phyloP scores from a whole-genome alignment of 2,113 vertebrate genomes.

The Craseonycteris thonglongyai region DNA sequence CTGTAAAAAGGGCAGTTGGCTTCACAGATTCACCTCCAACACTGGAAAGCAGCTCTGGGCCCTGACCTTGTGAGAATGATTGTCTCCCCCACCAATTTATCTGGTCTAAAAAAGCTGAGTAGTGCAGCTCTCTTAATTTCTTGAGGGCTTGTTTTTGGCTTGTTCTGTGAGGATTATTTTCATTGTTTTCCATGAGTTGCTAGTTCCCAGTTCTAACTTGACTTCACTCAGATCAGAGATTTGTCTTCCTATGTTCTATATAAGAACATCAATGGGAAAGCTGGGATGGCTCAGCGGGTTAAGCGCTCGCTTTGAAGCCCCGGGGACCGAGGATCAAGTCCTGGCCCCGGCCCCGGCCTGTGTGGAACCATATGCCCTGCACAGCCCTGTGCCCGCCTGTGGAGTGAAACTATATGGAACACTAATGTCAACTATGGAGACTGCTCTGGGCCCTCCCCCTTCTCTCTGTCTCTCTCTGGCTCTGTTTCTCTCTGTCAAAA shows the following conservation, averaged over 20 bases:
- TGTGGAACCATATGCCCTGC: too few relatives aligned
- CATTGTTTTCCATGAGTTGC: not conserved
- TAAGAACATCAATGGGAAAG: too few relatives aligned
- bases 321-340: too few relatives aligned
- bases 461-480: too few relatives aligned
- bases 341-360: too few relatives aligned
- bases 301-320: too few relatives aligned
- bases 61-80: not conserved
- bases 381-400: too few relatives aligned
- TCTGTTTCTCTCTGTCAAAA: too few relatives aligned
- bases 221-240: not conserved
- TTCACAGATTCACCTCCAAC: not conserved
- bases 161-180: not conserved
- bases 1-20: not conserved
- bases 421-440: too few relatives aligned
- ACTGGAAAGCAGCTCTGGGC: not conserved
- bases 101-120: not conserved
- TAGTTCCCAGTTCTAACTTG: not conserved
- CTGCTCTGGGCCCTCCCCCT: too few relatives aligned
- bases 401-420: too few relatives aligned
- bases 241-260: not conserved
- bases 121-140: not conserved
- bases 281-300: too few relatives aligned
- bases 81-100: fast-evolving
- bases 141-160: not conserved